Evolutionary conservation across 2,888 invertebrate species (phyloP).

Genomic region (Strigamia crassipes): DNA sequence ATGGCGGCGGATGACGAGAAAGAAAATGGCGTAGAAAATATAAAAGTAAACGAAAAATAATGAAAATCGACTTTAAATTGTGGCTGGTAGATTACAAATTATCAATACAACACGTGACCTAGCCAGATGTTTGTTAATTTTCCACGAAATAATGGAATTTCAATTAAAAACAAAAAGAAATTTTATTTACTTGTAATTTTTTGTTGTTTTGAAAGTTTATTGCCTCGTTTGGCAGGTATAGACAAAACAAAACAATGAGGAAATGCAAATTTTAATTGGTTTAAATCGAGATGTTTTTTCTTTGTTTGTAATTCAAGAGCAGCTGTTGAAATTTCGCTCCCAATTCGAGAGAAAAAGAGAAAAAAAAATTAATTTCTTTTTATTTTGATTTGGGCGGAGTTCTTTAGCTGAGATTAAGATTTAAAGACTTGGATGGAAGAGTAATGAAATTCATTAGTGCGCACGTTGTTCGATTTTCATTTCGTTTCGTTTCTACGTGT

Average conservation of each 20-base stretch:
- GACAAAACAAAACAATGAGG: not conserved
- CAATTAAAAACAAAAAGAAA: too few relatives aligned
- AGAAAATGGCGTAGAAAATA: not conserved
- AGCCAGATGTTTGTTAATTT: too few relatives aligned
- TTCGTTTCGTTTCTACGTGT: too few relatives aligned
- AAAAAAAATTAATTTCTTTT: not conserved
- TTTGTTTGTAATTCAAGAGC: not conserved
- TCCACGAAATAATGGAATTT: too few relatives aligned
- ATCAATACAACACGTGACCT: too few relatives aligned
- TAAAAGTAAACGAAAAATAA: too few relatives aligned
- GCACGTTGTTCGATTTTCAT: too few relatives aligned
- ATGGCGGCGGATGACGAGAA: not conserved
- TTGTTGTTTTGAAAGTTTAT: not conserved
- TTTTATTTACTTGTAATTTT: too few relatives aligned
- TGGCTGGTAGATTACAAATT: too few relatives aligned
- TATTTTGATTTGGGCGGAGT: not conserved
- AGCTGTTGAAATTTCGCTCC: not conserved
- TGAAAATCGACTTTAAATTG: too few relatives aligned
- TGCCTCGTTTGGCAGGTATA: not conserved
- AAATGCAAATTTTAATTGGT: constrained; percentile 12
- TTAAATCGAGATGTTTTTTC: not conserved
- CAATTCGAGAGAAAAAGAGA: not conserved
- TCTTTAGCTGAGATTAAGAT: not conserved
- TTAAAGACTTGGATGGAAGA: not conserved
- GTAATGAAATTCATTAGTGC: not conserved